phyloP scores from a whole-genome alignment of 2,113 vertebrate genomes.

The Nycticryphes semicollaris region DNA sequence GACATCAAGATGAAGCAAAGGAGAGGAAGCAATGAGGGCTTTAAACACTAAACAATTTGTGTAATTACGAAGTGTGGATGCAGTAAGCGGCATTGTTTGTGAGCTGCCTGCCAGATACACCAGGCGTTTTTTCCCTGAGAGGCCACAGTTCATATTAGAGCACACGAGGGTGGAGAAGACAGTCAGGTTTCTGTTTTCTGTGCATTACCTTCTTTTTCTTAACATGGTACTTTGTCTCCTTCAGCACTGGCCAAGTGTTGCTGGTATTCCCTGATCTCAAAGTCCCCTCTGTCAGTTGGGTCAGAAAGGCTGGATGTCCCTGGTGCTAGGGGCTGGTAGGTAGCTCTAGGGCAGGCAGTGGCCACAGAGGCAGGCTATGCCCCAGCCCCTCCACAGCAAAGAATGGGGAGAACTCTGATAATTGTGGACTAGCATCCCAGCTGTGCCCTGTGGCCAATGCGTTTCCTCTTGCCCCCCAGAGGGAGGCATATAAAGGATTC shows the following conservation, averaged over 20 bases:
- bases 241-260: background rate
- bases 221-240: background rate
- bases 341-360: background rate
- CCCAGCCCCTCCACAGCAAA: background rate
- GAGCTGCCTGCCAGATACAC: background rate
- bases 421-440: background rate
- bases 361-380: too few relatives aligned
- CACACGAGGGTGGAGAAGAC: background rate
- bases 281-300: too few relatives aligned
- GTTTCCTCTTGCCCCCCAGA: rapidly evolving
- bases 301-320: background rate
- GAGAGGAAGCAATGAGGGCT: background rate
- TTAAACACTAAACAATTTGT: background rate
- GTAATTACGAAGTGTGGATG: rapidly evolving
- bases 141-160: background rate
- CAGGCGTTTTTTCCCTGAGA: background rate
- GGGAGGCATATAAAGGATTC: rapidly evolving
- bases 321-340: background rate
- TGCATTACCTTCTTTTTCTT: background rate
- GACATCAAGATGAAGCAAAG: background rate
- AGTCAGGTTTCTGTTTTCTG: background rate
- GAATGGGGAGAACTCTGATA: background rate
- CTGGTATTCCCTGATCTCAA: background rate
- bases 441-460: background rate
- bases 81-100: rapidly evolving